phyloP scores from a whole-genome alignment of 1,140 invertebrate genomes.

The Lycorma delicatula region DNA sequence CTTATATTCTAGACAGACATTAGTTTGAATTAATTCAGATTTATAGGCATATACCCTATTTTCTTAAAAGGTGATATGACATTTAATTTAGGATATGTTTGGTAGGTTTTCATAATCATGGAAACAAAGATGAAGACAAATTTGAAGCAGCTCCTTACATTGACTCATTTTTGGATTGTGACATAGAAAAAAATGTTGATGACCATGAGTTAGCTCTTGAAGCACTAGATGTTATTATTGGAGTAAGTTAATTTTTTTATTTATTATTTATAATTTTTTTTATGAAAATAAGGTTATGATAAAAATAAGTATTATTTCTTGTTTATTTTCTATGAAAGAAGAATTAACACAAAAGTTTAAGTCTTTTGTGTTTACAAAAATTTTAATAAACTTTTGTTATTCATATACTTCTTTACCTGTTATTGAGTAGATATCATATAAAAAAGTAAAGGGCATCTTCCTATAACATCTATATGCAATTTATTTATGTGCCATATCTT shows the following conservation, averaged over 20 bases:
- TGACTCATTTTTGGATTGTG: not conserved
- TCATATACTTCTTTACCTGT: no score
- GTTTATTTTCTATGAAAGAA: not conserved
- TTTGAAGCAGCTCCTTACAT: not conserved
- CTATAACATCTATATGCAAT: no score
- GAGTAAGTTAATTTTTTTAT: not conserved
- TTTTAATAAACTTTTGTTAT: not conserved
- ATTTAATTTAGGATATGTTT: no score
- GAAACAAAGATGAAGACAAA: not conserved
- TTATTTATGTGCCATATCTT: no score
- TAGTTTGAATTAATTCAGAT: no score
- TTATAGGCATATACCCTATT: no score
- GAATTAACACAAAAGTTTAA: not conserved
- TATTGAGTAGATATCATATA: no score
- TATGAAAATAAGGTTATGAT: not conserved
- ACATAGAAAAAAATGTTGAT: not conserved
- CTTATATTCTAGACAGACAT: no score
- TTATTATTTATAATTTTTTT: not conserved
- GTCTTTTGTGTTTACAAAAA: not conserved
- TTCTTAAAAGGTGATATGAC: no score
- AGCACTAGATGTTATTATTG: not conserved
- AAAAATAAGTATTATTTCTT: not conserved
- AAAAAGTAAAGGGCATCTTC: no score
- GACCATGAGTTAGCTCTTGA: not conserved
- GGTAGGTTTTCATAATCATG: no score